Conservation (phyloP, 2,113 vertebrate genomes). For the Carassius auratus region DNA sequence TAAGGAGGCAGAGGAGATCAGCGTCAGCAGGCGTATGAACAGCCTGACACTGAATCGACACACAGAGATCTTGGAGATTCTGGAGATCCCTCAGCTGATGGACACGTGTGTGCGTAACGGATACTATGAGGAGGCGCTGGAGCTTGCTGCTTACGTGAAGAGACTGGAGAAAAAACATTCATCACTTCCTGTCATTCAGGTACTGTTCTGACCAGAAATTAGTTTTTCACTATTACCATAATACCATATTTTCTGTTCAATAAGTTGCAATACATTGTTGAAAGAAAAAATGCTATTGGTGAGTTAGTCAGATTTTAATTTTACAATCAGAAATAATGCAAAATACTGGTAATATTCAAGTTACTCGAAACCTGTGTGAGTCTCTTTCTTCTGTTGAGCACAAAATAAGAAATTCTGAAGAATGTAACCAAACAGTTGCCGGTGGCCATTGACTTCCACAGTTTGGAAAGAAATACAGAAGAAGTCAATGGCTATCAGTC, state of each 20-base stretch:
- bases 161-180: constrained; percentile 91
- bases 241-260: neutral
- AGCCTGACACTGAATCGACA: constrained; percentile 93
- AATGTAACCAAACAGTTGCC: too few relatives aligned
- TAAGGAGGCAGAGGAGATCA: constrained; percentile 88
- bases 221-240: neutral
- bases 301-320: too few relatives aligned
- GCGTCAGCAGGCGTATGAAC: constrained; percentile 89
- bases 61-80: constrained; percentile 94
- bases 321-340: too few relatives aligned
- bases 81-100: constrained; percentile 98
- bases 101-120: constrained; percentile 95
- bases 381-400: too few relatives aligned
- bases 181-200: constrained; percentile 87
- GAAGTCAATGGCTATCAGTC: too few relatives aligned
- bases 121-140: constrained; percentile 95
- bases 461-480: too few relatives aligned
- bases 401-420: too few relatives aligned
- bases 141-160: constrained; percentile 87
- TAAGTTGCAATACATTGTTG: neutral
- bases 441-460: too few relatives aligned
- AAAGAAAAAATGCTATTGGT: neutral
- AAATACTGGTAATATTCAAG: too few relatives aligned
- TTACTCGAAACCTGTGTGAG: too few relatives aligned
- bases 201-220: constrained; percentile 49